Conservation (phyloP, 2,888 invertebrate genomes). For the Sepioteuthis lessoniana region DNA sequence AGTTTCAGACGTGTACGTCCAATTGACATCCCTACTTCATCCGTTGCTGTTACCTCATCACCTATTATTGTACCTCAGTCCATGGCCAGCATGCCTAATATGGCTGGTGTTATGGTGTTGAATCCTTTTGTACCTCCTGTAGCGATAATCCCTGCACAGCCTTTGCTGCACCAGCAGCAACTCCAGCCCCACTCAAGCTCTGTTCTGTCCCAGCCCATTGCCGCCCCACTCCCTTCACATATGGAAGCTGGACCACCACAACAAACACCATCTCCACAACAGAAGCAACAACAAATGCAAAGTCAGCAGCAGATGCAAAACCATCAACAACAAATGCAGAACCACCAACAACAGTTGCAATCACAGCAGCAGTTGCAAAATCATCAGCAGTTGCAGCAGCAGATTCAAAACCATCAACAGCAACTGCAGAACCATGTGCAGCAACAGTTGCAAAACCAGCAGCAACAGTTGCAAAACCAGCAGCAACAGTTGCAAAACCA, state of each 20-base stretch:
- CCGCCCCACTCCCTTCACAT: conserved; percentile 59
- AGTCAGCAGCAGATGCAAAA: conserved; percentile 54
- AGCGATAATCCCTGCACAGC: conserved; percentile 68
- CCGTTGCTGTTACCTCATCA: conserved; percentile 59
- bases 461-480: background rate
- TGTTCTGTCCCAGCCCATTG: conserved; percentile 64
- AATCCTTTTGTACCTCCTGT: conserved; percentile 74
- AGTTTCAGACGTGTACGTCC: conserved; percentile 59
- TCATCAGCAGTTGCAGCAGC: conserved; percentile 42
- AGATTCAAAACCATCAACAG: conserved; percentile 37
- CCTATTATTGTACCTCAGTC: conserved; percentile 67
- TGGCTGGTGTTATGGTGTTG: conserved; percentile 72
- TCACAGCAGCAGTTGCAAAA: conserved; percentile 42
- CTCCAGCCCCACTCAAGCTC: conserved; percentile 58
- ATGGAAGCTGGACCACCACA: conserved; percentile 48
- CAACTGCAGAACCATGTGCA: conserved; percentile 40
- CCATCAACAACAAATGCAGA: conserved; percentile 53
- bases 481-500: background rate
- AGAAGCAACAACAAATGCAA: conserved; percentile 52
- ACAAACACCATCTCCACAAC: conserved; percentile 53
- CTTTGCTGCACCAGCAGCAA: conserved; percentile 64
- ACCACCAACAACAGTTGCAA: conserved; percentile 50
- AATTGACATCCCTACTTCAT: conserved; percentile 57
- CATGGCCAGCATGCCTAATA: conserved; percentile 62
- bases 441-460: conserved; percentile 38